Conservation (phyloP, 2,113 vertebrate species). For the Brachyhypopomus occidentalis region DNA sequence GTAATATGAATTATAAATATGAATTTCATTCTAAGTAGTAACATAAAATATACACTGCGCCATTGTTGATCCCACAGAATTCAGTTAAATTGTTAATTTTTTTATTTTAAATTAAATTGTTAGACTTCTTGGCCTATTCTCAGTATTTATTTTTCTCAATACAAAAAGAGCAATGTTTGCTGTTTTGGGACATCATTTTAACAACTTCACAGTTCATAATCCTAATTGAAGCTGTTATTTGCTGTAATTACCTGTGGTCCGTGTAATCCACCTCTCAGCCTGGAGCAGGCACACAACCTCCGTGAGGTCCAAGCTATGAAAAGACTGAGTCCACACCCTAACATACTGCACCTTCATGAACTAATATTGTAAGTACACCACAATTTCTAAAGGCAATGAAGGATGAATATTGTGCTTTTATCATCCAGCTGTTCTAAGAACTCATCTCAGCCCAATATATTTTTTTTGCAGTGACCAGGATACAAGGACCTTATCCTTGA, state of each 20-base stretch:
- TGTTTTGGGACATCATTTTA: too few species aligned
- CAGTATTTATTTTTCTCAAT: too few species aligned
- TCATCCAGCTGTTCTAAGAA: background rate
- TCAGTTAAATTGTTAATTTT: too few species aligned
- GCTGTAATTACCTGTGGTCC: background rate
- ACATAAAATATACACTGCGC: too few species aligned
- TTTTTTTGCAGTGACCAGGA: constrained; percentile 81
- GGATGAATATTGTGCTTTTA: background rate
- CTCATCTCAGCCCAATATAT: constrained; percentile 2
- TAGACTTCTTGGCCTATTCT: too few species aligned
- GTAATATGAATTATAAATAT: too few species aligned
- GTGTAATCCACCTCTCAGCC: constrained; percentile 44
- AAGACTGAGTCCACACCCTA: constrained; percentile 71
- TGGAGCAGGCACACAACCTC: constrained; percentile 75
- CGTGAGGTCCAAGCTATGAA: constrained; percentile 74
- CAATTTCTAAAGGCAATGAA: background rate
- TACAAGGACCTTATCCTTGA: constrained; percentile 80
- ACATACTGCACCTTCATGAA: constrained; percentile 74
- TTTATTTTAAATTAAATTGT: too few species aligned
- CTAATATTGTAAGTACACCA: constrained; percentile 73
- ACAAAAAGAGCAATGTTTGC: too few species aligned
- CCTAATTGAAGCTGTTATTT: too few species aligned
- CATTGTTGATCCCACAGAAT: too few species aligned
- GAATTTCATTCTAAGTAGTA: too few species aligned
- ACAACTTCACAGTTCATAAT: too few species aligned